These are phyloP conservation scores for Solenopsis fugax DNA, from an alignment of 1,140 invertebrate genomes.

Conservation along the genomic window DNA sequence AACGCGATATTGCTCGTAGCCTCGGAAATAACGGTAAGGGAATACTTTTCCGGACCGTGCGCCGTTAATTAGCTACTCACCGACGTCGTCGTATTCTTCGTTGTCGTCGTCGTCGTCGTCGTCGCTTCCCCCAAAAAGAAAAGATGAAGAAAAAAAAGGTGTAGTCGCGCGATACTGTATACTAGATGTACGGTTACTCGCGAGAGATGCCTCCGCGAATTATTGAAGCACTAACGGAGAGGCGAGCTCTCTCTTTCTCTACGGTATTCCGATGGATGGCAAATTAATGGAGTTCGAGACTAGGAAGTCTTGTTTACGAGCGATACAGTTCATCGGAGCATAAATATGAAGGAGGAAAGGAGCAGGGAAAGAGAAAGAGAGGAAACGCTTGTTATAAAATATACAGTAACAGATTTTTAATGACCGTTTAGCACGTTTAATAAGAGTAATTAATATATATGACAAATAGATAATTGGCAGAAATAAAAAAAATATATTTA, in stretches of 20 bases:
- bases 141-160: conserved; percentile 13
- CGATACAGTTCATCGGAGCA: conserved; percentile 83
- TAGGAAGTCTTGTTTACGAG: conserved; percentile 79
- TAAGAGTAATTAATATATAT: not conserved
- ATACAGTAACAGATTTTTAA: conserved; percentile 33
- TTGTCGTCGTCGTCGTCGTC: not conserved
- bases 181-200: conserved; percentile 55
- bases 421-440: not conserved
- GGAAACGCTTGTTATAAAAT: conserved; percentile 69
- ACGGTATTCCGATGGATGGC: conserved; percentile 77
- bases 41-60: conserved; percentile 25
- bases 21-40: conserved; percentile 31
- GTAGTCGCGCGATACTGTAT: conserved; percentile 8
- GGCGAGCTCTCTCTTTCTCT: conserved; percentile 60
- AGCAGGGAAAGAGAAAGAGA: conserved; percentile 19
- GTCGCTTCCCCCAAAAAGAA: not conserved
- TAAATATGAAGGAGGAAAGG: conserved; percentile 77
- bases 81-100: conserved; percentile 10
- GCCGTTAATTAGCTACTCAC: conserved; percentile 61
- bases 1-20: conserved; percentile 21
- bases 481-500: not conserved
- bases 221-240: conserved; percentile 77
- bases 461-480: not conserved
- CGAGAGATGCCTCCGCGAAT: conserved; percentile 65
- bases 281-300: conserved; percentile 78